A percentile compares a stretch with the other conserved stretches of the same genome.
These are phyloP conservation scores for Eilema depressum DNA, from an alignment of 2,888 invertebrate genomes.

Conservation along the genomic window DNA sequence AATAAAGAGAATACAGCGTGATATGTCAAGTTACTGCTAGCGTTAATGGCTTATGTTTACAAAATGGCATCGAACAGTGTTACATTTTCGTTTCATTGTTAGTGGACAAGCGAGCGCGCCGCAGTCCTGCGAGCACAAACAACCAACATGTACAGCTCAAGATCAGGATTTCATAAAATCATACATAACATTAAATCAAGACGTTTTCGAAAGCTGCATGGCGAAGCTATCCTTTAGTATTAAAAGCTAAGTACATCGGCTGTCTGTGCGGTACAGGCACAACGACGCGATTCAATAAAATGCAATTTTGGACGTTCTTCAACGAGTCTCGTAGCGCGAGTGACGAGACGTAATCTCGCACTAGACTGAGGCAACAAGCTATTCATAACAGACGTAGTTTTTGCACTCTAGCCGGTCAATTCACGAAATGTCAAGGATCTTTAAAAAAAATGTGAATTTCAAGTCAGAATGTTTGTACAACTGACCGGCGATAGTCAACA, in stretches of 20 bases:
- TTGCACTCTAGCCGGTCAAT: slow-evolving; percentile 32
- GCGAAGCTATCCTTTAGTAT: not conserved
- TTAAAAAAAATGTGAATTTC: not conserved
- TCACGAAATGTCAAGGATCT: not conserved
- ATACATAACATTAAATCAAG: too few species aligned
- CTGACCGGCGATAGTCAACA: slow-evolving; percentile 39
- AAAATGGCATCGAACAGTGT: slow-evolving; percentile 68
- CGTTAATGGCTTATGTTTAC: slow-evolving; percentile 54
- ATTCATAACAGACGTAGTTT: slow-evolving; percentile 45
- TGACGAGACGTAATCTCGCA: slow-evolving; percentile 44
- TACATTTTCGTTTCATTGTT: slow-evolving; percentile 59
- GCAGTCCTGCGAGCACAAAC: slow-evolving; percentile 29
- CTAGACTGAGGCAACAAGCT: slow-evolving; percentile 57
- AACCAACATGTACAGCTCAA: too few species aligned
- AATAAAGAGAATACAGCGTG: slow-evolving; percentile 66
- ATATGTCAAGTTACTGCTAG: slow-evolving; percentile 74
- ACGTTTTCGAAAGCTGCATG: too few species aligned
- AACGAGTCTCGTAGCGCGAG: not conserved
- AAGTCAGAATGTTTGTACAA: not conserved
- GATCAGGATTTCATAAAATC: too few species aligned
- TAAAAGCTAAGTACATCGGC: slow-evolving; percentile 1
- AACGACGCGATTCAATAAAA: slow-evolving; percentile 18
- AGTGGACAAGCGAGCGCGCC: slow-evolving; percentile 60
- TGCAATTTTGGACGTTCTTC: slow-evolving; percentile 17
- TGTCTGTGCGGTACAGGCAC: slow-evolving; percentile 7